These are phyloP conservation scores for Shargacucullia verbasci DNA, from an alignment of 2,888 invertebrate species.

Conservation along the genomic window DNA sequence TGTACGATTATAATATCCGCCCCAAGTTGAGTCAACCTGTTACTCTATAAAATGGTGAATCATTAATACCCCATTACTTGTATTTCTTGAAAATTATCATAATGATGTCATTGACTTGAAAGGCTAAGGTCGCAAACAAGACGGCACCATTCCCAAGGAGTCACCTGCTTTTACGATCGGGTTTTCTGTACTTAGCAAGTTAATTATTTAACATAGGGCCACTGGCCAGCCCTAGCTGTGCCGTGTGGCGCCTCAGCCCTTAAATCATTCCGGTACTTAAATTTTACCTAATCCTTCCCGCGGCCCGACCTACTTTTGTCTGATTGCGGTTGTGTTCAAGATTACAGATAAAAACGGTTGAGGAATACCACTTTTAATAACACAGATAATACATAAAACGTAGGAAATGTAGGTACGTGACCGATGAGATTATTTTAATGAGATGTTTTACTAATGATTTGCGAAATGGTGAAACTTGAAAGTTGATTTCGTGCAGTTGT, in stretches of 20 bases:
- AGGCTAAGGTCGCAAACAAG: slow-evolving; percentile 1
- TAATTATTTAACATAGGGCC: slow-evolving; percentile 8
- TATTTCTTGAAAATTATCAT: too few relatives aligned
- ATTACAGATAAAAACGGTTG: slow-evolving; percentile 69
- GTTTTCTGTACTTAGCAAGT: slow-evolving; percentile 15
- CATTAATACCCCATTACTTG: slow-evolving; percentile 16
- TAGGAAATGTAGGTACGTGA: slow-evolving; percentile 38
- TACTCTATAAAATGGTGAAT: slow-evolving; percentile 32
- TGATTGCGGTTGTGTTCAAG: slow-evolving; percentile 69
- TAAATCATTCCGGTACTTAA: slow-evolving; percentile 74
- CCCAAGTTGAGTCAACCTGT: slow-evolving; percentile 27
- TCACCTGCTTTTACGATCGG: slow-evolving; percentile 11
- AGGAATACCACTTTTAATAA: slow-evolving; percentile 57
- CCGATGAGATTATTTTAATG: slow-evolving; percentile 41
- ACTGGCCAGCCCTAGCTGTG: slow-evolving; percentile 39
- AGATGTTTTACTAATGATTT: slow-evolving; percentile 38
- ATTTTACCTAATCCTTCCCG: slow-evolving; percentile 73
- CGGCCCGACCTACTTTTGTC: slow-evolving; percentile 65
- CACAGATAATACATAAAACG: slow-evolving; percentile 40
- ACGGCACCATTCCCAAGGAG: background rate
- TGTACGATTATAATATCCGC: background rate
- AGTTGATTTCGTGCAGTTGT: slow-evolving; percentile 13
- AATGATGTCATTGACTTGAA: too few relatives aligned
- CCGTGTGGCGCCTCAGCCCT: slow-evolving; percentile 46
- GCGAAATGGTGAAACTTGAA: slow-evolving; percentile 46